Conservation (phyloP, 2,888 invertebrate species). For the Xestoiulus laeticollis region DNA sequence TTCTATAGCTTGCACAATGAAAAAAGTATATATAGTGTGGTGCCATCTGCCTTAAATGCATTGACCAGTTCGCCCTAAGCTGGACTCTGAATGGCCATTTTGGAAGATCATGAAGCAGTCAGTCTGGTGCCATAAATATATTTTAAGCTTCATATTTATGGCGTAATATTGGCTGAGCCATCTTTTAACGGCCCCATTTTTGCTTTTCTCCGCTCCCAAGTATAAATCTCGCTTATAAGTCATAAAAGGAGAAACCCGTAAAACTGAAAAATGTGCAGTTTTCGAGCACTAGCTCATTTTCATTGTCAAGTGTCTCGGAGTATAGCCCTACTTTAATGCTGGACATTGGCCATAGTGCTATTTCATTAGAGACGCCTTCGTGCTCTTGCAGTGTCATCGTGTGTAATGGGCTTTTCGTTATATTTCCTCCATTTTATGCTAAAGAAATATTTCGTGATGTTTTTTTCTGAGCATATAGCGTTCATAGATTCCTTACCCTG, state of each 20-base stretch:
- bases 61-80: neutral
- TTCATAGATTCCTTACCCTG: neutral
- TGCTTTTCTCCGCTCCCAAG: constrained; percentile 10
- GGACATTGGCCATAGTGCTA: neutral
- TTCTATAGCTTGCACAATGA: no score
- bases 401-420: constrained; percentile 26
- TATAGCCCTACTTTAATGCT: neutral
- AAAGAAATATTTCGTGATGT: neutral
- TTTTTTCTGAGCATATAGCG: neutral
- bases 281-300: constrained; percentile 26
- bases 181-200: constrained; percentile 26
- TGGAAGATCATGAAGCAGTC: neutral
- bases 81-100: neutral
- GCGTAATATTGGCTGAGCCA: constrained; percentile 4
- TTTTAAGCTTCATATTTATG: constrained; percentile 26
- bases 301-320: neutral
- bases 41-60: neutral
- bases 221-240: constrained; percentile 26
- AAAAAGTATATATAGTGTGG: neutral
- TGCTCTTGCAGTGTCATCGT: constrained; percentile 4
- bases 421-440: neutral
- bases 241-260: constrained; percentile 18
- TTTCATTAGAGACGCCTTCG: neutral
- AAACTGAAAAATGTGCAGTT: constrained; percentile 10
- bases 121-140: constrained; percentile 20